Base-by-base conservation (phyloP, 2,797 vertebrate genomes). In the Megalops cyprinoides region DNA sequence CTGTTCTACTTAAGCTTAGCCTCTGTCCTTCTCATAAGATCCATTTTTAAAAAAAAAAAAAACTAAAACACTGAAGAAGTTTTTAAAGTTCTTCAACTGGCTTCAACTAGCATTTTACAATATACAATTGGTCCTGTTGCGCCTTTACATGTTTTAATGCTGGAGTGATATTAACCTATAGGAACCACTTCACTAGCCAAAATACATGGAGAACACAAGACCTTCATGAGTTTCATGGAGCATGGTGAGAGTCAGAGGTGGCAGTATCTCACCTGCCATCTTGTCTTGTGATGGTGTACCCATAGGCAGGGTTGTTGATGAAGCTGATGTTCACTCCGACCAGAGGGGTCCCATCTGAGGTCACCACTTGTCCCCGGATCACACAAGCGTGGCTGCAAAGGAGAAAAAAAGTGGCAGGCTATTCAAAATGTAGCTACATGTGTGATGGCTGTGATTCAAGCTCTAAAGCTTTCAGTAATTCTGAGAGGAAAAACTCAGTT, bases 301-400 rank as follows among this genome's bases (percentile, higher is more conserved):
- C 98, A 37, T 95, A 97, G 6, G 94, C 91, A 1, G 98, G 97
- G 76, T 94, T 97, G 90, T 95, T 97, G 4, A 78, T 53, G 14
- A 78, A 78, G 39, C 76, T 78, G 56, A 78, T 78, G 91, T 99
- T 99, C 87, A 99, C 98, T 39, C 98, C 98, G 31, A 99, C 98
- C 79, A 99, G 93, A 0, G 98, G 97, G 3, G 97, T 99, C 48
- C 97, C 97, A 49, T 99, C 98, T 0, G 96, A 97, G 0, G 98
- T 99, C 88, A 99, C 97, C 79, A 98, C 98, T 90, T 99, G 97
- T 83, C 98, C 98, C 84, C 98, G 96, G 74, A 99, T 99, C 82
- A 99, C 98, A 90, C 98, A 99, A 0, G 96, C 96, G 0, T 99
- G 97, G 79, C 98, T 99, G 92, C 5, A n/a, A 23, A 60, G 55